These are phyloP conservation scores for Spheniscus humboldti DNA, from an alignment of 2,797 vertebrate genomes.

Conservation along the genomic window DNA sequence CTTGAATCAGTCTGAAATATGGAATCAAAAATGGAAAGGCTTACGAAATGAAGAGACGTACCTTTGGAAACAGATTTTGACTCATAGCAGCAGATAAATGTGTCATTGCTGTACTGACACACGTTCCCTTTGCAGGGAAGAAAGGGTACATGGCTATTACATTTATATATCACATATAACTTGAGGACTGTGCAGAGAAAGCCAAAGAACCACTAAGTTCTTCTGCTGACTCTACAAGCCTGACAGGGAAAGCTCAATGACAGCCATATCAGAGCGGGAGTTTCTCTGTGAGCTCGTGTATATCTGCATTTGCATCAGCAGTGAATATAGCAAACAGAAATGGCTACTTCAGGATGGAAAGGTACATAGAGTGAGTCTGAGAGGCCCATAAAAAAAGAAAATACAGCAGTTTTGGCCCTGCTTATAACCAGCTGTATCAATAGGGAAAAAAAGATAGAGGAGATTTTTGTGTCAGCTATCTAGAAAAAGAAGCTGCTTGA, in stretches of 20 bases:
- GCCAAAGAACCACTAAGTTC: background rate
- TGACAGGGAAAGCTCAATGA: background rate
- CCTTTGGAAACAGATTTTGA: background rate
- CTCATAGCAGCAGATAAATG: background rate
- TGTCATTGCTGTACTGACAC: background rate
- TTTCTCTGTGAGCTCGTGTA: background rate
- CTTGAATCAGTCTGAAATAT: constrained; percentile 16
- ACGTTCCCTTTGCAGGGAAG: background rate
- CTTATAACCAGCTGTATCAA: constrained; percentile 64
- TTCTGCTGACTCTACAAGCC: background rate
- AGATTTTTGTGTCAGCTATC: constrained; percentile 49
- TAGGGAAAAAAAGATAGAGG: background rate
- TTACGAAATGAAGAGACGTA: background rate
- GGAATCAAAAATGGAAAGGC: constrained; percentile 7
- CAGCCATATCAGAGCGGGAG: background rate
- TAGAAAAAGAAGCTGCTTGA: constrained; percentile 24
- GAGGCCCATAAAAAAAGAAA: background rate
- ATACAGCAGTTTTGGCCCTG: constrained; percentile 66
- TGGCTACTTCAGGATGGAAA: constrained; percentile 28
- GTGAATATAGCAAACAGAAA: background rate
- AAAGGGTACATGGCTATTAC: background rate
- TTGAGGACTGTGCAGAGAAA: background rate
- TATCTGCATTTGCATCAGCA: constrained; percentile 2
- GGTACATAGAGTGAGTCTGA: background rate
- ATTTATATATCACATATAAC: background rate